Evolutionary conservation across 2,797 vertebrate species (phyloP), one percentile per base, ranked within the genome.

Genomic region (Crypturellus tataupa): DNA sequence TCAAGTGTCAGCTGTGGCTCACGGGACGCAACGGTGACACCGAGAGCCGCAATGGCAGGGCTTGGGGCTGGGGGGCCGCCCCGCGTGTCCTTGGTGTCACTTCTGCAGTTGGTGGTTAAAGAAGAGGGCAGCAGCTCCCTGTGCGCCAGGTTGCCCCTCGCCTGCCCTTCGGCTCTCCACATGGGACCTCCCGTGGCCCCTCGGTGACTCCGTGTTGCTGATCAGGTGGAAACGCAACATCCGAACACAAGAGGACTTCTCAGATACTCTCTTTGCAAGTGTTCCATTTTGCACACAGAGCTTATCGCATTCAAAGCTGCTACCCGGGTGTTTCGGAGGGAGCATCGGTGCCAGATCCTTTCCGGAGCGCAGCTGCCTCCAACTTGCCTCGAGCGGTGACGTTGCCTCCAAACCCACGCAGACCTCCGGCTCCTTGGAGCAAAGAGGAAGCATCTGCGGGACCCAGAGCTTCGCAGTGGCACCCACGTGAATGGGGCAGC

Each of bases 401-500:
- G 0, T 5, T 53, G 39, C 70, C 84, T 84, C 70, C 73, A 80
- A 55, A 62, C 40, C 37, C 46, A 51, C 17, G 3, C 4, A 39
- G 27, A 80, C 78, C 84, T 24, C 46, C 13, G 79, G 62, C 71
- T 87, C 18, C 27, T 59, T 60, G 84, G 65, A 88, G 75, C 1
- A 0, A 69, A 63, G 60, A 42, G 69, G 60, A 21, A 40, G 47
- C 58, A 58, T 53, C 49, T 23, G 46, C 19, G 47, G 46, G 76
- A 60, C 83, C 15, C 6, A 15, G 9, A 55, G 49, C 55, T 73
- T 53, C 40, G 60, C 47, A 69, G 86, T 60, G 46, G 51, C 44
- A 15, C 0, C 6, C 12, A 2, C 8, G 17, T 0, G 12, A 1
- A 0, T 24, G 10, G 62, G 60, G 42, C 65, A 81, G 78, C 20